These are phyloP conservation scores for Heterodera carotae DNA, from an alignment of 1,140 invertebrate genomes.

Conservation along the genomic window DNA sequence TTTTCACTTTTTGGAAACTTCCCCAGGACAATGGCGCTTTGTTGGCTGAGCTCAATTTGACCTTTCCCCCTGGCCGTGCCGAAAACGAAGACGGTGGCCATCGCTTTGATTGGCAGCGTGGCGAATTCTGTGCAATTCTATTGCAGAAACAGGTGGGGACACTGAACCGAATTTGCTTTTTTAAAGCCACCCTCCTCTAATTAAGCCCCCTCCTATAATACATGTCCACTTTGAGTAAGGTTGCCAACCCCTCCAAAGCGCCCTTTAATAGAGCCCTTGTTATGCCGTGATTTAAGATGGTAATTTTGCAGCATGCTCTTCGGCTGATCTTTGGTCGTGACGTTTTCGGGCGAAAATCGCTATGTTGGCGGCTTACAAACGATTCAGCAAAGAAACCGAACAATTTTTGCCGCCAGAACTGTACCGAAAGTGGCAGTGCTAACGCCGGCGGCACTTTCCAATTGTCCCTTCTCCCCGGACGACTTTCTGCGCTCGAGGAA, in stretches of 20 bases:
- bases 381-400: neutral
- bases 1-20: neutral
- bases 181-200: too few relatives aligned
- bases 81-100: neutral
- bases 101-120: slow-evolving; percentile 3
- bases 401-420: too few relatives aligned
- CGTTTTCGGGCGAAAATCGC: slow-evolving; percentile 6
- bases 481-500: neutral
- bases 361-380: neutral
- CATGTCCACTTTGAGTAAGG: too few relatives aligned
- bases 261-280: too few relatives aligned
- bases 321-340: slow-evolving; percentile 3
- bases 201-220: too few relatives aligned
- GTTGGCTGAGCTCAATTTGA: neutral
- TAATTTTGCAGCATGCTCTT: too few relatives aligned
- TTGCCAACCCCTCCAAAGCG: too few relatives aligned
- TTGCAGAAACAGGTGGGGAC: neutral
- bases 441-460: neutral
- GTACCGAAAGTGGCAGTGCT: neutral
- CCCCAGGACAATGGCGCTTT: neutral
- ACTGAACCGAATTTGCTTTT: neutral
- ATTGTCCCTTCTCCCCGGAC: neutral
- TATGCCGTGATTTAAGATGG: too few relatives aligned
- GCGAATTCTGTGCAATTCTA: slow-evolving; percentile 2
- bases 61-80: neutral